These are phyloP conservation scores for Pocillopora damicornis DNA, from an alignment of 64 coral and sea anemone genomes.

Conservation along the genomic window DNA sequence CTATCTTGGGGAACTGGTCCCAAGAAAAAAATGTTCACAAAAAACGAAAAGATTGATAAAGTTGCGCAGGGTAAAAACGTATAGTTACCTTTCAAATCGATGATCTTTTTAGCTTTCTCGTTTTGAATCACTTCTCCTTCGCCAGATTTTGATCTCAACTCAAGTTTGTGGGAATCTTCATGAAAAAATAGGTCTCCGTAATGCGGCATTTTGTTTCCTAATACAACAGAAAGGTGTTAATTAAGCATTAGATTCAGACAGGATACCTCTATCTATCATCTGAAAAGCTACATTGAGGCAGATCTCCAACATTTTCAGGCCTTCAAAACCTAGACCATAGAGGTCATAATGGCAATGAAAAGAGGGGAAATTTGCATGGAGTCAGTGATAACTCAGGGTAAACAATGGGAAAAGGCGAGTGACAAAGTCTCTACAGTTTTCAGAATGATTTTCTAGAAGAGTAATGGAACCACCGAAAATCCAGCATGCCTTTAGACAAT, in stretches of 20 bases:
- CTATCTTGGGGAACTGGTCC: no score
- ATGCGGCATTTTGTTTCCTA: slow-evolving; percentile 11
- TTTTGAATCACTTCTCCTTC: neutral
- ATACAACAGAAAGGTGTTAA: neutral
- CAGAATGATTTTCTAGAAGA: no score
- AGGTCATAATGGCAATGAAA: no score
- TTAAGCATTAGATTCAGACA: neutral
- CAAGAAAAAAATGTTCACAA: no score
- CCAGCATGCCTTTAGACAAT: no score
- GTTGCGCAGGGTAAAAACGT: neutral
- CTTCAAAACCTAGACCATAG: no score
- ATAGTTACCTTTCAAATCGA: slow-evolving; percentile 26
- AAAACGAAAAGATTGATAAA: neutral
- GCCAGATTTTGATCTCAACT: neutral
- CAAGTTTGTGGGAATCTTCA: neutral
- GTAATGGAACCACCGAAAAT: no score
- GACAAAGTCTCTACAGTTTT: no score
- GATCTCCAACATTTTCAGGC: neutral
- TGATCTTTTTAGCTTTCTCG: slow-evolving; percentile 16
- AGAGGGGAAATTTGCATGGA: no score
- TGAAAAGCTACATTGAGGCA: neutral
- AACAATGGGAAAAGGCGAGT: no score
- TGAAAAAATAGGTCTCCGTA: slow-evolving; percentile 3
- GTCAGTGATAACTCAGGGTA: no score
- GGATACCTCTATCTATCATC: neutral